A percentile compares a stretch with the other conserved stretches of the same genome.
Evolutionary conservation across 2,797 vertebrate species (phyloP).

Genomic region (Graptemys geographica): DNA sequence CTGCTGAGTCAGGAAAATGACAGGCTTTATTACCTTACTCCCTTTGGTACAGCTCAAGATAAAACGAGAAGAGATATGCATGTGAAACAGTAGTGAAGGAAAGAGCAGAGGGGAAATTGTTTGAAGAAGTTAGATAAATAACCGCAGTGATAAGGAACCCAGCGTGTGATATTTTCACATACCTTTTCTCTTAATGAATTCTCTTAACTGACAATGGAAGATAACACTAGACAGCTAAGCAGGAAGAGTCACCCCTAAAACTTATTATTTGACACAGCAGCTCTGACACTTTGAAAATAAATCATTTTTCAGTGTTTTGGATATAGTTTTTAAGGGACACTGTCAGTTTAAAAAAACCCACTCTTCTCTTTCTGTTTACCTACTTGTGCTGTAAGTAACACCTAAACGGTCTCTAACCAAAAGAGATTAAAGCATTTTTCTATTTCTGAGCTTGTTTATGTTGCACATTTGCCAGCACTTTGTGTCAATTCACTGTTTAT

Average conservation of each 20-base stretch:
- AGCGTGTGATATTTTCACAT: not conserved
- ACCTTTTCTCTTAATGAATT: not conserved
- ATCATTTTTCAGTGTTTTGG: not conserved
- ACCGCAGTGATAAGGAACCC: not conserved
- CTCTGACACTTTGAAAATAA: not conserved
- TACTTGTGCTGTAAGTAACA: not conserved
- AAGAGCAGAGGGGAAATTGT: not conserved
- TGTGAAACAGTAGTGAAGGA: accelerated
- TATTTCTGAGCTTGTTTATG: not conserved
- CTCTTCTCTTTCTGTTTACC: not conserved
- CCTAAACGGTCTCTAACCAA: not conserved
- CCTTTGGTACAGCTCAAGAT: accelerated
- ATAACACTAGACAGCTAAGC: not conserved
- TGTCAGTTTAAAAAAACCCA: not conserved
- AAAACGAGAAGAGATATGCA: accelerated
- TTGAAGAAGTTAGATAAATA: not conserved
- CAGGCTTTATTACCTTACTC: not conserved
- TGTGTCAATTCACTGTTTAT: not conserved
- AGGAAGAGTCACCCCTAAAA: not conserved
- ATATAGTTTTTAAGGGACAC: not conserved
- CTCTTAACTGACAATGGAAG: accelerated
- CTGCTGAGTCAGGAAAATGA: slow-evolving; percentile 67
- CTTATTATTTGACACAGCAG: not conserved
- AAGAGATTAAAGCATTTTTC: not conserved
- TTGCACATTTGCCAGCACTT: not conserved